A percentile compares a stretch with the other conserved stretches of the same genome.
These are phyloP conservation scores for Ceratina japonica DNA, from an alignment of 1,140 invertebrate species.

Conservation along the genomic window DNA sequence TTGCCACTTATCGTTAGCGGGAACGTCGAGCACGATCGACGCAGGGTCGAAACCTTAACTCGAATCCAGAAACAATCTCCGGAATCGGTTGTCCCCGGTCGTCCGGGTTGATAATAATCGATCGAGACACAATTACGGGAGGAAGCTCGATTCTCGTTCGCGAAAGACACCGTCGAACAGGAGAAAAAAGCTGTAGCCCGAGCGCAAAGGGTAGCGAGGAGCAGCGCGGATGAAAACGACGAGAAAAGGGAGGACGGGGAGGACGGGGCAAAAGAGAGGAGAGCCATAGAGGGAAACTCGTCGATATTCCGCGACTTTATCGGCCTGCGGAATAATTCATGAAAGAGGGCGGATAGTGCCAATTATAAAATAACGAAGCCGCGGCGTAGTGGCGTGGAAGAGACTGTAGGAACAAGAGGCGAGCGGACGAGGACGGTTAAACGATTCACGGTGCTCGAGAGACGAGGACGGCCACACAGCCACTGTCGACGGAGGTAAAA, in stretches of 20 bases:
- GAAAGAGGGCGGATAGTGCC: slow-evolving; percentile 72
- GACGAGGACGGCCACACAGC: background rate
- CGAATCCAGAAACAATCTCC: background rate
- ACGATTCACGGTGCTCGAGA: background rate
- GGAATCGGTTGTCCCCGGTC: background rate
- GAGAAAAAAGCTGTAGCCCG: background rate
- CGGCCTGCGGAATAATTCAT: slow-evolving; percentile 71
- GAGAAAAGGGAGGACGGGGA: background rate
- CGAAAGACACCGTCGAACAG: slow-evolving; percentile 6
- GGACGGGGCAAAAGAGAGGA: slow-evolving; percentile 25
- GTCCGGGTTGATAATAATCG: slow-evolving; percentile 17
- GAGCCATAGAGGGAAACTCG: slow-evolving; percentile 41
- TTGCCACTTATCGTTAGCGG: no score
- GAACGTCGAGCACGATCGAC: no score
- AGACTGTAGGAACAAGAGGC: slow-evolving; percentile 36
- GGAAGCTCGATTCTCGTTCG: slow-evolving; percentile 25
- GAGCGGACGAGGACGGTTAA: background rate
- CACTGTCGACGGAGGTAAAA: background rate
- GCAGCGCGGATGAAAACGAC: background rate
- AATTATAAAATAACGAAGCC: slow-evolving; percentile 75
- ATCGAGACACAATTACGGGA: slow-evolving; percentile 30
- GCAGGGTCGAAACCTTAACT: background rate
- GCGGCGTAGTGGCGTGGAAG: slow-evolving; percentile 42
- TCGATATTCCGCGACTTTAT: slow-evolving; percentile 70
- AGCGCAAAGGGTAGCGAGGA: background rate